A percentile compares a stretch with the other conserved stretches of the same genome.
phyloP scores from a whole-genome alignment of 2,797 vertebrate species.

The Hippoglossus hippoglossus region DNA sequence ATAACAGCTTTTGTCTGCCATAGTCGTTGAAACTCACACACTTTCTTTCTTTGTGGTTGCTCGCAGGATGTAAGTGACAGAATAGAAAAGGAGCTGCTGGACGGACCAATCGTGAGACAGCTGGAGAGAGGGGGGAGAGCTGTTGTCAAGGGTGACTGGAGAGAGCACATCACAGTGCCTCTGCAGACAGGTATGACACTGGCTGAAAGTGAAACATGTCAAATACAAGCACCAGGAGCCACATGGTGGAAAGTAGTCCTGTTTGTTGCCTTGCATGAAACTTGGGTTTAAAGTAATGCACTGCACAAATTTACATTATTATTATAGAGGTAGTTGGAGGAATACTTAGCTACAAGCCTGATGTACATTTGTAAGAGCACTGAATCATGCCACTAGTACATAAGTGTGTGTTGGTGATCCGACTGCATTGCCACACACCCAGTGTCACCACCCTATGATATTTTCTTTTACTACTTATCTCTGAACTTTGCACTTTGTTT shows the following conservation, averaged over 20 bases:
- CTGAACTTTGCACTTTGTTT: too few species aligned
- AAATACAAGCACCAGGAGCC: not conserved
- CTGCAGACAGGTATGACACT: conserved; percentile 91
- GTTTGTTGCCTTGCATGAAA: not conserved
- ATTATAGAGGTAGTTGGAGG: not conserved
- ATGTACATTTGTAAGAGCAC: not conserved
- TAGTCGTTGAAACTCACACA: not conserved
- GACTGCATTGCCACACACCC: not conserved
- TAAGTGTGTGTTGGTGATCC: conserved; percentile 7
- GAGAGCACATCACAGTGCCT: conserved; percentile 95
- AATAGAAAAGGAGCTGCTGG: conserved; percentile 96
- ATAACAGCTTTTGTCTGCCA: not conserved
- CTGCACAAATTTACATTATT: not conserved
- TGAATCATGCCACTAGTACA: conserved; percentile 19
- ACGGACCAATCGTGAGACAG: conserved; percentile 92
- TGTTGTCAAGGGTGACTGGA: conserved; percentile 96
- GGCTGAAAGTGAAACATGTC: not conserved
- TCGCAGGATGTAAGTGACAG: conserved; percentile 96
- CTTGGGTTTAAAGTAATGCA: not conserved
- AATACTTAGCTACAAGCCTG: not conserved
- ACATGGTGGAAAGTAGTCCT: not conserved
- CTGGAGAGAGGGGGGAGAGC: conserved; percentile 93
- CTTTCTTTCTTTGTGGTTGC: conserved; percentile 4
- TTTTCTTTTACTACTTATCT: not conserved
- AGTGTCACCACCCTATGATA: not conserved